Conservation (phyloP, 2,797 vertebrate species). For the Apodemus agrarius region DNA sequence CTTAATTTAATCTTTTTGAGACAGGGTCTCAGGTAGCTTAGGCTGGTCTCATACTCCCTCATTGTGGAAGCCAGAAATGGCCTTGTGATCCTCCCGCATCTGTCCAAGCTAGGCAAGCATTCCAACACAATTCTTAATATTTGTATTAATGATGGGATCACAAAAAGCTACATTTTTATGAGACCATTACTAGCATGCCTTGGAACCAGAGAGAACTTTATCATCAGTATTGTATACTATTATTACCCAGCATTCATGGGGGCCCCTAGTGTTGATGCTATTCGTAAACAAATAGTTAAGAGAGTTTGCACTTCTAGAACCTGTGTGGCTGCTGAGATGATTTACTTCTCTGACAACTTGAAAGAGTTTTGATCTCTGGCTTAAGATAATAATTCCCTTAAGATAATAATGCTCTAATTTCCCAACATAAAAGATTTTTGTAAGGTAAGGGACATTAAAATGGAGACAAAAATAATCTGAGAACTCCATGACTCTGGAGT, state of each 20-base stretch:
- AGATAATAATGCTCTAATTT: slow-evolving; percentile 61
- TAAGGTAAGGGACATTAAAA: slow-evolving; percentile 57
- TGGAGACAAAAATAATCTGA: slow-evolving; percentile 51
- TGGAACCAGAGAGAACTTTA: neutral
- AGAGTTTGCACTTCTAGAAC: slow-evolving; percentile 47
- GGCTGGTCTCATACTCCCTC: neutral
- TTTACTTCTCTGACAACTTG: slow-evolving; percentile 62
- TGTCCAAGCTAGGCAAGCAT: neutral
- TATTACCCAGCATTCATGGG: neutral
- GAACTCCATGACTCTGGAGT: slow-evolving; percentile 5
- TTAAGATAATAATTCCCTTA: slow-evolving; percentile 81
- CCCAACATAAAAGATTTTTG: slow-evolving; percentile 74
- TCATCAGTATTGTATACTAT: neutral
- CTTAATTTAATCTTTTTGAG: neutral
- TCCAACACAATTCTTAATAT: neutral
- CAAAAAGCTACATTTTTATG: slow-evolving; percentile 8
- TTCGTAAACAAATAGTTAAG: neutral
- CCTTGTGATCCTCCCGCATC: neutral
- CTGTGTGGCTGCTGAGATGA: slow-evolving; percentile 59
- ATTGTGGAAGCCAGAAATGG: neutral
- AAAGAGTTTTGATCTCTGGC: slow-evolving; percentile 75
- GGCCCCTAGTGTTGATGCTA: neutral
- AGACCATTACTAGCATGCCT: neutral
- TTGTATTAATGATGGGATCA: neutral
- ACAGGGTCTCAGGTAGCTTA: neutral